Evolutionary conservation across 1,140 invertebrate species (phyloP), one percentile per base, ranked within the genome.

Genomic region (Dryas iulia): DNA sequence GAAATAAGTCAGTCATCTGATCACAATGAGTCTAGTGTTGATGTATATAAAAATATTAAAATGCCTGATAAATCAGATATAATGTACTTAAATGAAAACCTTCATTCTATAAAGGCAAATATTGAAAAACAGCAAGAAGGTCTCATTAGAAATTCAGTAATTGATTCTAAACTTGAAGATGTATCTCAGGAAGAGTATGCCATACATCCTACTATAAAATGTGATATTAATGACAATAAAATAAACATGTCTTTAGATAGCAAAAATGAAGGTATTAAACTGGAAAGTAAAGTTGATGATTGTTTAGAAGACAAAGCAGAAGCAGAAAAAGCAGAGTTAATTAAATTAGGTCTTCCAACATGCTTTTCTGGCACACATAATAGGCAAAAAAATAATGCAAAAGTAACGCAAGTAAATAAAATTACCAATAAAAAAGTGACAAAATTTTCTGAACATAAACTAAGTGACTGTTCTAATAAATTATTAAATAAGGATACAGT

Each of bases 301-400:
- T 18, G 24, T 25, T 10, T 33, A 10, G n/a, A n/a, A n/a, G n/a
- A n/a, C n/a, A 54, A 63, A 12, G 1, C 18, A 28, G 59, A 61
- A 54, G 47, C 24, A 14, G 14, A 33, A 31, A 64, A 64, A 64
- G 12, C 10, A 58, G 69, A 71, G 28, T 66, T 78, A 30, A 14
- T 69, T 26, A 68, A 67, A 39, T 71, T 75, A 60, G 73, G 71
- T 2, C 66, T 80, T 57, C 78, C 78, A 30, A 71, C 60, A 65
- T 53, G 65, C 64, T 80, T 80, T 71, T 60, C 60, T n/a, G 28
- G 24, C 39, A 14, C 33, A 5, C 18, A 53, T 28, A 52, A 28
- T 62, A 62, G 28, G 14, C 14, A 25, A 26, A 62, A 14, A 30
- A 56, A n/a, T 6, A n/a, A 25, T 56, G 6, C 53, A 56, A 14